Evolutionary conservation across 2,888 invertebrate genomes (phyloP), one percentile per base, ranked within the genome.

Genomic region (Syrphus vitripennis): DNA sequence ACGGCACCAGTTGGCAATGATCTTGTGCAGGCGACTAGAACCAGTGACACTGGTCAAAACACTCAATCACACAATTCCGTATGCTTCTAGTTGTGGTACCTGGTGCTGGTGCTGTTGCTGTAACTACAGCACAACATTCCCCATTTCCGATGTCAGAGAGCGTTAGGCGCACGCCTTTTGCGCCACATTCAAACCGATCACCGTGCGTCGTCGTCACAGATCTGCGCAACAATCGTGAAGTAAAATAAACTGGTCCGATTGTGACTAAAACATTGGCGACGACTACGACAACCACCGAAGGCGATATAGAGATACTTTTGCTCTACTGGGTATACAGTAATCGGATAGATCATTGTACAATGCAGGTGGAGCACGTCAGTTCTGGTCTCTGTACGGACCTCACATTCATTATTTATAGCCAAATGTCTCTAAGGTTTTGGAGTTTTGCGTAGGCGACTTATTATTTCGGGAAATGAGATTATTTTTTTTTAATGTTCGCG

Each of bases 21-120:
- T 84, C 84, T 84, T 84, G 84, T 61, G 71, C 76, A 76, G 59
- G 80, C 80, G 61, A 77, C 72, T 72, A 84, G 81, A 84, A 80
- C 80, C 71, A 81, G 76, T 80, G 84, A 80, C 84, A 84, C 84
- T 80, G 76, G 80, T 80, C 84, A 80, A 80, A 84, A 80, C 76
- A 80, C 84, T 84, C 84, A 76, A 80, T 84, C 84, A 76, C 42
- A 42, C 67, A 57, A 67, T 45, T 21, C 50, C 42, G 45, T 67
- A 53, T 57, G 50, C 61, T 63, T 59, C 24, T 48, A 12, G 5
- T 14, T 0, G 6, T 50, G 0, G 4, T 48, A 9, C 10, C n/a
- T n/a, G n/a, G n/a, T 42, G 45, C 57, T 57, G 69, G 31, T 42
- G 45, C 48, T 34, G 67, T 48, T 55, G 50, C 48, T 45, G 71